Conservation (phyloP, 2,888 invertebrate genomes). For the Microchrysa polita region DNA sequence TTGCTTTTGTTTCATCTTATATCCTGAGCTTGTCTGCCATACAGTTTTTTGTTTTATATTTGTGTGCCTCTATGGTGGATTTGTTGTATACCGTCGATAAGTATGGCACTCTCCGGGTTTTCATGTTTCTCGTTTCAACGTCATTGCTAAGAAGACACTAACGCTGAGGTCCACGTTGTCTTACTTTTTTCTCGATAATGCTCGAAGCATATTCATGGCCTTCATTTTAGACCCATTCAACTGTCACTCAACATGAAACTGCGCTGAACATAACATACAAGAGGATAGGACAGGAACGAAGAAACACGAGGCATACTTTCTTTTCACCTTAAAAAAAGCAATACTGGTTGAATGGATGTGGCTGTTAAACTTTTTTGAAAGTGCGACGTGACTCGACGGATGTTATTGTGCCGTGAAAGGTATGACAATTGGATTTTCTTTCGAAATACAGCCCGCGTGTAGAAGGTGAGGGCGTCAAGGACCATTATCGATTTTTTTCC, state of each 20-base stretch:
- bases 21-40: background rate
- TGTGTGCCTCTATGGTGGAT: constrained; percentile 12
- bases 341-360: too few relatives aligned
- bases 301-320: constrained; percentile 34
- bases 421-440: background rate
- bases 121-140: background rate
- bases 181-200: constrained; percentile 43
- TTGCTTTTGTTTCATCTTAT: constrained; percentile 6
- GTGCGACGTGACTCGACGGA: too few relatives aligned
- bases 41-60: constrained; percentile 10
- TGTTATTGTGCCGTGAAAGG: background rate
- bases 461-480: background rate
- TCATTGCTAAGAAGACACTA: constrained; percentile 15
- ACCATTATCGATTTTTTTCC: background rate
- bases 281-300: constrained; percentile 19
- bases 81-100: constrained; percentile 19
- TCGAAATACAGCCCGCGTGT: background rate
- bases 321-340: constrained; percentile 12
- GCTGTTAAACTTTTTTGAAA: too few relatives aligned
- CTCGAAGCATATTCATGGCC: constrained; percentile 43
- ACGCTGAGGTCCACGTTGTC: constrained; percentile 28
- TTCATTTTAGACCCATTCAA: constrained; percentile 37
- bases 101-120: constrained; percentile 26
- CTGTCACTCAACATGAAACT: constrained; percentile 39
- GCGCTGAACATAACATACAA: constrained; percentile 31